Conservation (phyloP, 2,113 vertebrate genomes). For the Amphiprion percula region DNA sequence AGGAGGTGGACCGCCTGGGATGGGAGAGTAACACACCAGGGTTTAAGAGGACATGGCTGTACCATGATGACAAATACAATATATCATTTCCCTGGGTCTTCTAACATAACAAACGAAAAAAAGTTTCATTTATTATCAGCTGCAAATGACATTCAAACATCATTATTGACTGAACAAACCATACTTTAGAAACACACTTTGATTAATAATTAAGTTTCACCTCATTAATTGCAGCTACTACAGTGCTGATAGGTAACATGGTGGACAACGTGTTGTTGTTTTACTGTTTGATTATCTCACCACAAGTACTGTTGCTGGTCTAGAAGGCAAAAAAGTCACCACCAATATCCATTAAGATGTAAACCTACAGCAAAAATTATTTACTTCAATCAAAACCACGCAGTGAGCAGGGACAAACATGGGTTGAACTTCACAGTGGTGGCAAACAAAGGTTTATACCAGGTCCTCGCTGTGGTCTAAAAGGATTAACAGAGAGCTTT, state of each 20-base stretch:
- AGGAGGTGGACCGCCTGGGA: conserved; percentile 86
- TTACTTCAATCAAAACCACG: not conserved
- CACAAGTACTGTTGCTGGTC: too few relatives aligned
- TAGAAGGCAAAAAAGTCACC: too few relatives aligned
- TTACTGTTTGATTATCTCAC: too few relatives aligned
- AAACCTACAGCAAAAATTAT: too few relatives aligned
- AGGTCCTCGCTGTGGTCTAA: not conserved
- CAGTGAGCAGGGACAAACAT: not conserved
- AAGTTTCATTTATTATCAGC: not conserved
- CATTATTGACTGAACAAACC: not conserved
- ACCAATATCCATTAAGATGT: too few relatives aligned
- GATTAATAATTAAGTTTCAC: too few relatives aligned
- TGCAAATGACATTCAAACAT: not conserved
- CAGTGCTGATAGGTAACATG: too few relatives aligned
- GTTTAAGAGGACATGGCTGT: conserved; percentile 10
- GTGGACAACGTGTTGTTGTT: too few relatives aligned
- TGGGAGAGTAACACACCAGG: conserved; percentile 38
- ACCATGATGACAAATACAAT: not conserved
- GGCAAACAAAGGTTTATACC: not conserved
- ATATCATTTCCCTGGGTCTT: not conserved
- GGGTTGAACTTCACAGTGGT: conserved; percentile 1
- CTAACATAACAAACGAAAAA: not conserved
- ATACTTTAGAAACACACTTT: too few relatives aligned
- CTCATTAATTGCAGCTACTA: too few relatives aligned
- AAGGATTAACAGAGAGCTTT: not conserved